Conservation (phyloP, 2,113 vertebrate genomes). For the Crotalus tigris region DNA sequence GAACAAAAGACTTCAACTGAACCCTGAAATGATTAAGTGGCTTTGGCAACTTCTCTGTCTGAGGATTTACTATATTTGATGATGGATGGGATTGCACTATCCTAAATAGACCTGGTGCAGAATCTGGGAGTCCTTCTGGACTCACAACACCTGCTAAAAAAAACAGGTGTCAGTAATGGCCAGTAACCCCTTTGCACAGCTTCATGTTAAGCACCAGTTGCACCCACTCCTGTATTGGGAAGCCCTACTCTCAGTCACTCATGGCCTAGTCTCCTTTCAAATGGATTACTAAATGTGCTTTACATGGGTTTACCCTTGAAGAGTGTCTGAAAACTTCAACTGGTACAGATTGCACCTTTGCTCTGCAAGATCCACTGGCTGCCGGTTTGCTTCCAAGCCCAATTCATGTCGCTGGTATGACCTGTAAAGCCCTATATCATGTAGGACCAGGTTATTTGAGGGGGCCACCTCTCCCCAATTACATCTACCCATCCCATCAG, state of each 20-base stretch:
- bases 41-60: neutral
- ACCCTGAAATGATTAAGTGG: neutral
- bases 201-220: neutral
- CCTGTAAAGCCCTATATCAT: neutral
- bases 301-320: neutral
- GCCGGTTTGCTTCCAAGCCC: neutral
- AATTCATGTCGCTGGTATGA: neutral
- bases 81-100: neutral
- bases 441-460: neutral
- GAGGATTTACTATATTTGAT: neutral
- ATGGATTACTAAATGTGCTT: neutral
- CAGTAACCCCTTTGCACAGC: neutral
- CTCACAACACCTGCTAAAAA: neutral
- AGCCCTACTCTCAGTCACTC: neutral
- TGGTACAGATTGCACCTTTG: neutral
- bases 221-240: neutral
- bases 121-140: neutral
- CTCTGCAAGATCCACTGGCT: neutral
- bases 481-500: neutral
- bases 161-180: neutral
- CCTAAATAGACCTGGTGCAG: neutral
- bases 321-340: neutral
- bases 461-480: neutral
- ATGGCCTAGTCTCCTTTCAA: neutral
- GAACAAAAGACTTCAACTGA: neutral